A percentile compares a stretch with the other conserved stretches of the same genome.
Conservation (phyloP, 2,888 invertebrate species). For the Hypena proboscidalis region DNA sequence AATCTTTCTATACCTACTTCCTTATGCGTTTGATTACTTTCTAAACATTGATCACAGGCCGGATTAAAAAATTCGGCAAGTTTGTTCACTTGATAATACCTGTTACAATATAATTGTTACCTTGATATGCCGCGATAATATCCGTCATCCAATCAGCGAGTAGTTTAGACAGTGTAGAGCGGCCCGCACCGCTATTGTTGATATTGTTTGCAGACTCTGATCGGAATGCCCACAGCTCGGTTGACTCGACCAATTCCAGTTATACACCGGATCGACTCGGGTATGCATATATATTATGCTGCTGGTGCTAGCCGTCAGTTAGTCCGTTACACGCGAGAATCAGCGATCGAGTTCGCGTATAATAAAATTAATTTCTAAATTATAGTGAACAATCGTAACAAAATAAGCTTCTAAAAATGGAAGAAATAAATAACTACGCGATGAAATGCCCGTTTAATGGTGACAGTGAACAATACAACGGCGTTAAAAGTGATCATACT, state of each 20-base stretch:
- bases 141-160: conserved; percentile 38
- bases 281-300: conserved; percentile 72
- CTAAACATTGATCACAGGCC: conserved; percentile 28
- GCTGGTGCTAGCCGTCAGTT: conserved; percentile 52
- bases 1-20: neutral
- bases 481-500: conserved; percentile 50
- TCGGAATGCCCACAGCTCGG: conserved; percentile 51
- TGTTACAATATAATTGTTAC: conserved; percentile 42
- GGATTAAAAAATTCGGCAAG: conserved; percentile 26
- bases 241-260: conserved; percentile 59
- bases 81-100: conserved; percentile 46
- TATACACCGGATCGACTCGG: conserved; percentile 54
- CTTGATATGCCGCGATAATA: conserved; percentile 52
- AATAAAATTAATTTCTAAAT: conserved; percentile 1
- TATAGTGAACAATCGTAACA: neutral
- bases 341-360: conserved; percentile 23
- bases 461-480: conserved; percentile 57
- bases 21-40: conserved; percentile 19
- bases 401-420: conserved; percentile 50
- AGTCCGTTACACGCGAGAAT: conserved; percentile 41
- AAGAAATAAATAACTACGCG: conserved; percentile 54
- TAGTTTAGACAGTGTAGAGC: conserved; percentile 31
- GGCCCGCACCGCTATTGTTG: conserved; percentile 48
- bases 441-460: conserved; percentile 65
- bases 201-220: conserved; percentile 60